Evolutionary conservation across 2,888 invertebrate genomes (phyloP).

Genomic region (Dasysyrphus tricinctus): DNA sequence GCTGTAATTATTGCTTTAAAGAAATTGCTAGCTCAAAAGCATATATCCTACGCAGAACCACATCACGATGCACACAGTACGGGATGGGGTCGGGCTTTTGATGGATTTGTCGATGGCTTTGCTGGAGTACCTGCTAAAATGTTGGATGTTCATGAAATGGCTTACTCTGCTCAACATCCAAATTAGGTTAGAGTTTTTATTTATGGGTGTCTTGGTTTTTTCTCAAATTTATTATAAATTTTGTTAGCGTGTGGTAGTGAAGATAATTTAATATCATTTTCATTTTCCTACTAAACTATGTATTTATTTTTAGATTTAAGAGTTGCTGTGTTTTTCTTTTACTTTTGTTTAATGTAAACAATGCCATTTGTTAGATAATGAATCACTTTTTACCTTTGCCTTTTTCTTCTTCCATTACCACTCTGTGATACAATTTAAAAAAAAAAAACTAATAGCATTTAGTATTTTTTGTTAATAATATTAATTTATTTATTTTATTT

Average conservation of each 20-base stretch:
- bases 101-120: constrained; percentile 83
- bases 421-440: constrained; percentile 63
- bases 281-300: constrained; percentile 19
- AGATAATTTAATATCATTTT: constrained; percentile 6
- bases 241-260: constrained; percentile 25
- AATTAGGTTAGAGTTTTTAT: constrained; percentile 4
- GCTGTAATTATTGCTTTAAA: constrained; percentile 92
- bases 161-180: constrained; percentile 86
- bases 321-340: constrained; percentile 5
- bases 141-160: constrained; percentile 85
- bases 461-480: constrained; percentile 6
- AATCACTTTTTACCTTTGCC: not conserved
- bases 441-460: constrained; percentile 32
- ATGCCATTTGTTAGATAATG: constrained; percentile 5
- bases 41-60: constrained; percentile 89
- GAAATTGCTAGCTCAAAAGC: constrained; percentile 90
- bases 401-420: constrained; percentile 41
- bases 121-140: constrained; percentile 83
- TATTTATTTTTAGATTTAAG: constrained; percentile 42
- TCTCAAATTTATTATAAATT: not conserved
- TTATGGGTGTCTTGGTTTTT: not conserved
- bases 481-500: constrained; percentile 16
- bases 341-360: not conserved
- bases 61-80: constrained; percentile 85
- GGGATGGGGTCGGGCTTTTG: constrained; percentile 86